These are phyloP conservation scores for Rotaria magnacalcarata DNA, from an alignment of 2,888 invertebrate genomes.

Conservation along the genomic window DNA sequence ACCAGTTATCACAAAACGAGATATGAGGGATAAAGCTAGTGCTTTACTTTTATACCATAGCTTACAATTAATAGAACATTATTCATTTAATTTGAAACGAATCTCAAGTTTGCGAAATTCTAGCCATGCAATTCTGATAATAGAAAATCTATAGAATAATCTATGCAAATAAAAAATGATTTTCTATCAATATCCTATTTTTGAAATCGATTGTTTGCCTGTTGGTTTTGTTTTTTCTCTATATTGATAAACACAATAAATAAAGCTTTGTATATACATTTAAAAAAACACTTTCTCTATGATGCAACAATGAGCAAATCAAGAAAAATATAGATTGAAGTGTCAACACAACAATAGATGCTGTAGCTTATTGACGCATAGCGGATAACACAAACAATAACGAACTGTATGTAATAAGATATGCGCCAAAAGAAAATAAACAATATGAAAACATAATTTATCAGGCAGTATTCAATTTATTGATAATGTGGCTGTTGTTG, in stretches of 20 bases:
- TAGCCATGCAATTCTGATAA: no score
- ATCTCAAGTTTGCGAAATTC: no score
- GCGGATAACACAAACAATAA: neutral
- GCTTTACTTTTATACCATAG: no score
- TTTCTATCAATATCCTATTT: no score
- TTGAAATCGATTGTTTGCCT: no score
- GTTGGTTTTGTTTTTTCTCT: neutral
- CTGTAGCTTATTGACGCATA: neutral
- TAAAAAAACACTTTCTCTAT: neutral
- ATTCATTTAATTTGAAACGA: no score
- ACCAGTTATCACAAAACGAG: no score
- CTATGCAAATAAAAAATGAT: no score
- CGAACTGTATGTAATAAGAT: neutral
- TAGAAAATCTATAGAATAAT: no score
- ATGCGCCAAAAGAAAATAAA: neutral
- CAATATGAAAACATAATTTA: neutral
- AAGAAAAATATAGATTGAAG: conserved; percentile 1
- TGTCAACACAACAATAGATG: neutral
- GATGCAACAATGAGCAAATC: conserved; percentile 14
- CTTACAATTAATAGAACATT: no score
- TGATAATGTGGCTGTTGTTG: neutral
- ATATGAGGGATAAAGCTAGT: no score
- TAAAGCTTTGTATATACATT: conserved; percentile 22
- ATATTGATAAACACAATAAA: conserved; percentile 29
- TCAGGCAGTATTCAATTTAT: neutral